Conservation (phyloP, 2,797 vertebrate genomes). For the Acanthis flammea region DNA sequence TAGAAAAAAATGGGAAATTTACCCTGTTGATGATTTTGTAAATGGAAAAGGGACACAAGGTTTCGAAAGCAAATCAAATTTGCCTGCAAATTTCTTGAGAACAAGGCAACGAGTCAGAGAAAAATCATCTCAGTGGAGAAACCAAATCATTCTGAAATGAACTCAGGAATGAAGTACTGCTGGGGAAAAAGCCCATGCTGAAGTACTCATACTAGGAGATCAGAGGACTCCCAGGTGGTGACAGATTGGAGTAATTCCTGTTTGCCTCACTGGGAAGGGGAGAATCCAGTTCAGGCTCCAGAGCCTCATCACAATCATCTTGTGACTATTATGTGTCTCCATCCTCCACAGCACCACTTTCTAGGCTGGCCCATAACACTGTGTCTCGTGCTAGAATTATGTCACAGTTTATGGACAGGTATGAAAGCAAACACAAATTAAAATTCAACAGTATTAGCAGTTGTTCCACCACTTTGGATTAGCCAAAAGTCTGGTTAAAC, state of each 20-base stretch:
- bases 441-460: neutral
- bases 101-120: neutral
- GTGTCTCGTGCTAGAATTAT: neutral
- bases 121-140: neutral
- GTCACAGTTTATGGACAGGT: neutral
- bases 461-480: neutral
- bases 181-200: neutral
- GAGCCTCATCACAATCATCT: neutral
- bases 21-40: neutral
- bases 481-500: neutral
- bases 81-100: neutral
- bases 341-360: neutral
- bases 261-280: neutral
- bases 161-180: neutral
- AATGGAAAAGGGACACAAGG: neutral
- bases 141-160: neutral
- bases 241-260: neutral
- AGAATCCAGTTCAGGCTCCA: neutral
- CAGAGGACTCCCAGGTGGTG: neutral
- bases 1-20: neutral
- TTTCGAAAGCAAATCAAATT: neutral
- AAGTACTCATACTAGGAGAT: neutral
- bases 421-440: neutral
- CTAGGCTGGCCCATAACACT: neutral
- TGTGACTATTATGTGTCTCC: neutral